Base-by-base conservation (phyloP, 2,888 invertebrate species). In the Dicyrtoma fusca region DNA sequence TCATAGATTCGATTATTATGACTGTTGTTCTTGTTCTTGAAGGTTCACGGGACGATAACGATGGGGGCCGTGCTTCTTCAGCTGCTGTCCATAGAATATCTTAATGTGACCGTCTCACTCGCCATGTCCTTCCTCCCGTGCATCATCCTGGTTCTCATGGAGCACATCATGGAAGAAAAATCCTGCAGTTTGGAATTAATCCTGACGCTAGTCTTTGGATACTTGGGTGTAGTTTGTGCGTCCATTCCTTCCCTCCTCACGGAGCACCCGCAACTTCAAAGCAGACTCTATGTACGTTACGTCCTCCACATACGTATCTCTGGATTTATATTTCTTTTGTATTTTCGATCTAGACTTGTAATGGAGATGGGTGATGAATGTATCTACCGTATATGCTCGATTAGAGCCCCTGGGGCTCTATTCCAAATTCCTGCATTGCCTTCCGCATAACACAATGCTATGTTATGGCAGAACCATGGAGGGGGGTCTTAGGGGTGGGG, bases 81-180 rank as follows among this genome's bases (percentile, higher is more conserved):
- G 26, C 49, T 76, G 1, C 49, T 74, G 14, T 75, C 76, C 14
- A 71, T 76, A 19, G 70, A 74, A 57, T 49, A 49, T 47, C 49
- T 77, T 17, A 74, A 77, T 47, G 71, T 77, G 14, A 72, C 65
- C 49, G 69, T 74, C 1, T 74, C 75, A 13, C 57, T 77, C 11
- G 74, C 75, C 5, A 44, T 75, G 45, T 66, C 75, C 14, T 77
- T 77, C 44, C 63, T 70, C n/a, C 74, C 74, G 6, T 61, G 69
- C 11, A 66, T 73, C 1, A 65, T 77, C 23, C 45, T 69, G 13
- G 23, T 68, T 5, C 51, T 77, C 1, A 55, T 77, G 42, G 53
- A 62, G 17, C 55, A 75, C 34, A 75, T 75, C 61, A 42, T 62
- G 51, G 1, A 51, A 0, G 68, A 59, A n/a, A 68, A 69, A 49